Conservation (phyloP, 2,888 invertebrate genomes). For the Halocaridina rubra region DNA sequence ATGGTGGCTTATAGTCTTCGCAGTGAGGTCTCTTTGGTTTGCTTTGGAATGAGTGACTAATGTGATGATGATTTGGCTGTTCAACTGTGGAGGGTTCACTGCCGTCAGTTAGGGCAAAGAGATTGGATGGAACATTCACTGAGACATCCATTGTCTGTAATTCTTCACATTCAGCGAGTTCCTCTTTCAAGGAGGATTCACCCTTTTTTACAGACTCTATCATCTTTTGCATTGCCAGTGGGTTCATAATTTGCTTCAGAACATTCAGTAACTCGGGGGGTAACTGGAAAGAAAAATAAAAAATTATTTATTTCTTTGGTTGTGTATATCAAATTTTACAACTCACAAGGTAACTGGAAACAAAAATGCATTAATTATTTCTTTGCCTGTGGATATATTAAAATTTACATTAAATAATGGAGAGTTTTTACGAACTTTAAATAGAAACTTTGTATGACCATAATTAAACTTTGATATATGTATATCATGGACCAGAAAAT, state of each 20-base stretch:
- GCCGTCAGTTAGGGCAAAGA: not conserved
- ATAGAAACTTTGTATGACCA: too few relatives aligned
- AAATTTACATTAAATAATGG: too few relatives aligned
- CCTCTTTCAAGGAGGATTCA: not conserved
- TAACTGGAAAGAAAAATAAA: conserved; percentile 5
- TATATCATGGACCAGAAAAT: too few relatives aligned
- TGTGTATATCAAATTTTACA: not conserved
- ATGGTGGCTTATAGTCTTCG: not conserved
- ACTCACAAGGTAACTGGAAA: not conserved
- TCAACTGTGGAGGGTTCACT: not conserved
- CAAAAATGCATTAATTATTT: too few relatives aligned
- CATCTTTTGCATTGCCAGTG: conserved; percentile 21
- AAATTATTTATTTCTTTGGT: too few relatives aligned
- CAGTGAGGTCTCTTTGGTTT: conserved; percentile 13
- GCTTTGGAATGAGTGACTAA: conserved; percentile 5
- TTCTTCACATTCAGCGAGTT: not conserved
- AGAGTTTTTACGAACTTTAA: too few relatives aligned
- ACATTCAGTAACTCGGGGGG: conserved; percentile 26
- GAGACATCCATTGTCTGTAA: not conserved
- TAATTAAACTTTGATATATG: too few relatives aligned
- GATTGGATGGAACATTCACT: too few relatives aligned
- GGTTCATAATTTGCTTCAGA: conserved; percentile 30
- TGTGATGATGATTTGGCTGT: not conserved
- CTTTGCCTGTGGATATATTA: too few relatives aligned
- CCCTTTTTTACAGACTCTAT: not conserved